Evolutionary conservation across 2,113 vertebrate species (phyloP), one percentile per base, ranked within the genome.

Genomic region (Thunnus maccoyii): DNA sequence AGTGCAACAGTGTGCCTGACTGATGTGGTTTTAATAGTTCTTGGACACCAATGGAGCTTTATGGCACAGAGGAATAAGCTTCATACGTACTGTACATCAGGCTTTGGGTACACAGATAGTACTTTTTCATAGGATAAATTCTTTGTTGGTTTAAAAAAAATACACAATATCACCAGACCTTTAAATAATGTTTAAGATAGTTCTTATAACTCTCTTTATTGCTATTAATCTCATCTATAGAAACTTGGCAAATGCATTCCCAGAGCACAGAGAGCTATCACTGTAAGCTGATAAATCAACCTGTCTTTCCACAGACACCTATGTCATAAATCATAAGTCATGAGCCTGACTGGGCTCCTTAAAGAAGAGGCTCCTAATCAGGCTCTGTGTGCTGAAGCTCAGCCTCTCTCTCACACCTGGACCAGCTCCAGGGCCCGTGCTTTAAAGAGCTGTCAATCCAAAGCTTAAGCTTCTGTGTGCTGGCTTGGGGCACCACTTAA

Each of bases 371-470:
- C 62, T 75, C 58, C 73, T 83, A 78, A 89, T 88, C 72, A 57
- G 75, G 25, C 56, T 57, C 36, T 68, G 52, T 57, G 68, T 74
- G 79, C 54, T 67, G 12, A 67, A 70, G 44, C 47, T 73, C 75
- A 47, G 57, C 32, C 48, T 65, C 54, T 64, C 56, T 81, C 50
- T 87, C 69, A 86, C 93, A 95, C 94, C 94, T 94, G 93, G 90
- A 82, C 50, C 60, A 27, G 88, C 92, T 94, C 63, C 79, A 87
- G 92, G 91, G 82, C 55, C 62, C 5, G 15, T 20, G 78, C 58
- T 76, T 90, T 89, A 89, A 87, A 86, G 73, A 87, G 76, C 78
- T 92, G 93, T 94, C 95, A 90, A 63, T 95, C 90, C 91, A 72
- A 84, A 52, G 48, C 55, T 80, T 88, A 86, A 91, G 87, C 88